Evolutionary conservation across 64 coral and sea anemone species (phyloP), one percentile per base, ranked within the genome.

Genomic region (Orbicella faveolata): DNA sequence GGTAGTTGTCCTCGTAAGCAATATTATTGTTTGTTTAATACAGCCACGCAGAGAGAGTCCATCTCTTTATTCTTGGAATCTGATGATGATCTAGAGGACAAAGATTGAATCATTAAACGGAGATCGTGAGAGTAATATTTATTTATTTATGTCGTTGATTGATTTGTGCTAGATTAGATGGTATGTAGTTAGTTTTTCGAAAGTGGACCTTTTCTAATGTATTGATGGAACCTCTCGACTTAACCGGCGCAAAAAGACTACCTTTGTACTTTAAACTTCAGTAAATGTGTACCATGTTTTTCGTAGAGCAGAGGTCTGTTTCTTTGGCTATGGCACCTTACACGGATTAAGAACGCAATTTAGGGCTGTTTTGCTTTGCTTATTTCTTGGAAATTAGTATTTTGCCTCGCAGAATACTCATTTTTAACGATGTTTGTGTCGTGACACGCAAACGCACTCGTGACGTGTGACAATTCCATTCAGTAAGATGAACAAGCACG

Each of bases 101-200:
- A 36, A 81, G 79, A 63, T 81, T 59, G 1, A 44, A 51, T 48
- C 19, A 85, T 73, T 52, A 85, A 51, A 72, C 37, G 41, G 68
- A 72, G 17, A 34, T 83, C 61, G 18, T 16, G 21, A 53, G 82
- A 72, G 23, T 51, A 44, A 66, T 85, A 85, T 85, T 85, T 85
- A 85, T 85, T 85, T 85, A 85, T 85, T 85, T 52, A 73, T 44
- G 17, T 85, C 19, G 36, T n/a, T 72, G 37, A 72, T 72, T 72
- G 36, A 26, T 52, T 70, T 73, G 5, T 52, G 41, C 0, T 17
- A 78, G 36, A 20, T n/a, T 52, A 48, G 41, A 59, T 9, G 55
- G 55, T 26, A 70, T 26, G 21, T 23, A 70, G 1, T 20, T 9
- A 70, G 20, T 70, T 70, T 70, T 10, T n/a, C 25, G 1, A 2